A percentile compares a stretch with the other conserved stretches of the same genome.
These are phyloP conservation scores for Hydractinia echinata DNA, from an alignment of 30 jellyfish, hydroid and myxozoan species.

Conservation along the genomic window DNA sequence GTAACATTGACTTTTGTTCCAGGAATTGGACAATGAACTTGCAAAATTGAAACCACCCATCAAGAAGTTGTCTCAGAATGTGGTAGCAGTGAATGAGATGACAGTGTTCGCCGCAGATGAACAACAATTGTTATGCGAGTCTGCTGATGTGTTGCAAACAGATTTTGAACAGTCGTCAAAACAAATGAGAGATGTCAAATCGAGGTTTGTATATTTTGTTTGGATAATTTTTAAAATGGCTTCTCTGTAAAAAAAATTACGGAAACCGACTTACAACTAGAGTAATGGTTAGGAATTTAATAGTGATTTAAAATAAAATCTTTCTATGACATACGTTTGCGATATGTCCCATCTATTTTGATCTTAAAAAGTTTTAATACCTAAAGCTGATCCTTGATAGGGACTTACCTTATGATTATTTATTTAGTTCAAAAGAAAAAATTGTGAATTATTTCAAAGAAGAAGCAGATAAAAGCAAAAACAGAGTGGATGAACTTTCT, in stretches of 20 bases:
- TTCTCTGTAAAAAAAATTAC: too few relatives aligned
- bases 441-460: not conserved
- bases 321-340: too few relatives aligned
- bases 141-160: slow-evolving; percentile 10
- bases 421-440: not conserved
- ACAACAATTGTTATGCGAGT: not conserved
- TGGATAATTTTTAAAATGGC: too few relatives aligned
- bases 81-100: slow-evolving; percentile 4
- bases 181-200: not conserved
- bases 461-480: not conserved
- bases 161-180: not conserved
- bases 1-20: too few relatives aligned
- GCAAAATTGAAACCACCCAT: slow-evolving; percentile 17
- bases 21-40: slow-evolving; percentile 24
- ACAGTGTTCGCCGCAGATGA: slow-evolving; percentile 19
- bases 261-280: too few relatives aligned
- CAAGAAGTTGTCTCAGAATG: not conserved
- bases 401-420: not conserved
- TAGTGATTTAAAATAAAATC: too few relatives aligned
- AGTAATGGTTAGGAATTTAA: too few relatives aligned
- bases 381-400: not conserved
- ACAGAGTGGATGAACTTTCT: not conserved
- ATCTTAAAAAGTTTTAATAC: not conserved
- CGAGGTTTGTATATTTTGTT: not conserved
- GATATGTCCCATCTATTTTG: too few relatives aligned